Percentiles rank a stretch among this genome's conserved stretches.
Evolutionary conservation across 2,113 vertebrate species (phyloP).

Genomic region (Megaptera novaeangliae): DNA sequence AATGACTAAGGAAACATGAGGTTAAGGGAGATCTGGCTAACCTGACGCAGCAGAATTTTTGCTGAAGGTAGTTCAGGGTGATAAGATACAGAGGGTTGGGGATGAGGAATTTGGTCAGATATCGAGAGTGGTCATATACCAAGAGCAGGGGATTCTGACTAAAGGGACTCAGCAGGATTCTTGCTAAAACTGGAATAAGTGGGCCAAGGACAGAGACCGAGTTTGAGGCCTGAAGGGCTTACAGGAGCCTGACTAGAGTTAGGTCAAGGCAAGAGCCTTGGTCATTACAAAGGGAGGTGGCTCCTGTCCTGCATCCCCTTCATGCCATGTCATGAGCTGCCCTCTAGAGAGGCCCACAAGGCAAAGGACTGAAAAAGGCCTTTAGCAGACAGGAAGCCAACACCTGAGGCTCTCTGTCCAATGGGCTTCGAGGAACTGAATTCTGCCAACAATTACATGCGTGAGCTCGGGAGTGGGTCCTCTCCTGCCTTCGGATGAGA

Average conservation of each 20-base stretch:
- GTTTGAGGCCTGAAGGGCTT: background rate
- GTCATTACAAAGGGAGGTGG: background rate
- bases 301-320: background rate
- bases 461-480: background rate
- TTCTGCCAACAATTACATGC: background rate
- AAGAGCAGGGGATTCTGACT: background rate
- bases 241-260: background rate
- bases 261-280: background rate
- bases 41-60: background rate
- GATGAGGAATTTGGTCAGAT: background rate
- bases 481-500: background rate
- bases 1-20: background rate
- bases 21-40: background rate
- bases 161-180: background rate
- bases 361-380: background rate
- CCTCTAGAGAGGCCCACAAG: background rate
- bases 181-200: background rate
- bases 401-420: background rate
- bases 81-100: background rate
- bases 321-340: background rate
- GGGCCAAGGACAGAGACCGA: background rate
- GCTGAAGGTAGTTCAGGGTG: background rate
- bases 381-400: background rate
- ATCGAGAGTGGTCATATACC: background rate
- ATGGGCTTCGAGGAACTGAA: background rate